Base-by-base conservation (phyloP, 2,797 vertebrate genomes). In the Hoplostethus mediterraneus region DNA sequence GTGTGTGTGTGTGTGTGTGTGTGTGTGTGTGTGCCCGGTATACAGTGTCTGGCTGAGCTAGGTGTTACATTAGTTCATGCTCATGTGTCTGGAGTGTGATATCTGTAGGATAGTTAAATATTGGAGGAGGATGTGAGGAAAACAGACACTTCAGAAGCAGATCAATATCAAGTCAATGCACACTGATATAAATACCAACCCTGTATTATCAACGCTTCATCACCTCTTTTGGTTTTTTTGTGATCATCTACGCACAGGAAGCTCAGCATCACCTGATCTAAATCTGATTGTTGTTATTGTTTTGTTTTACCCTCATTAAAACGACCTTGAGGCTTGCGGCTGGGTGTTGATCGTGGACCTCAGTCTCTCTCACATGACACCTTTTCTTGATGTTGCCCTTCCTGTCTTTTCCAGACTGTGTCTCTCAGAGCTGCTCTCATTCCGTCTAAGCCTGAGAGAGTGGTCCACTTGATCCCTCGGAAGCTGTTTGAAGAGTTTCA, bases 401-500 rank as follows among this genome's bases (percentile, higher is more conserved):
- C 55, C 6, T 25, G 4, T 81, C 36, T 28, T 14, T 14, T 12
- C 65, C 57, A 68, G 77, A 80, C 77, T 54, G 78, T 71, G 74
- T 83, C 82, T 81, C 59, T 28, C 25, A 64, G 74, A 57, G 67
- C 67, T 72, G 79, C 67, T 31, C 6, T 58, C 30, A 48, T 11
- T 59, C 61, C 53, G 13, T 67, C 78, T 93, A 87, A 93, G 86
- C 88, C 6, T 62, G 31, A 56, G 12, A 72, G 73, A 89, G 81
- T 76, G 87, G 52, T 85, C 75, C 62, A 60, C 80, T 78, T 90
- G 89, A 93, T 92, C 90, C 87, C 2, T 49, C 13, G 59, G 87
- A 89, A 93, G 88, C 89, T 58, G 60, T 83, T 77, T 81, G 73
- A 80, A 59, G 83, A 81, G 75, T 83, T 80, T 80, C 59, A 33